Evolutionary conservation across 2,797 vertebrate species (phyloP).

Genomic region (Peromyscus aztecus): DNA sequence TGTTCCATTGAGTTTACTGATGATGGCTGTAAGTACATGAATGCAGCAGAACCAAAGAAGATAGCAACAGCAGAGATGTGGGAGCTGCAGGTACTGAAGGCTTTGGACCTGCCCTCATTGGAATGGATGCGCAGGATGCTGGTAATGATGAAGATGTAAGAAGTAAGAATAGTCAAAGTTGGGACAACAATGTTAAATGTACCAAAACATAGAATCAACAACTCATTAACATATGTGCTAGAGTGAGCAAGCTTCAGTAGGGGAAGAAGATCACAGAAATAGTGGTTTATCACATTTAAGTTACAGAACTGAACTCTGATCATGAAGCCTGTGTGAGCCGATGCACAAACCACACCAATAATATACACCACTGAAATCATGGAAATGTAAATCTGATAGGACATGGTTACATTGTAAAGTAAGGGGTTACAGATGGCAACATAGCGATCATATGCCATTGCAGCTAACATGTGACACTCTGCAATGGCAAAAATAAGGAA

Average conservation of each 20-base stretch:
- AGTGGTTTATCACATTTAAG: conserved; percentile 74
- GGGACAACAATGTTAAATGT: conserved; percentile 52
- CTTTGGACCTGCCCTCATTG: conserved; percentile 52
- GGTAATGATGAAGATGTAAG: conserved; percentile 73
- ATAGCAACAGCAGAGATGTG: conserved; percentile 69
- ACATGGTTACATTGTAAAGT: conserved; percentile 76
- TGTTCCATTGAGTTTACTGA: conserved; percentile 54
- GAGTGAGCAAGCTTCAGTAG: conserved; percentile 74
- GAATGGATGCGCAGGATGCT: conserved; percentile 61
- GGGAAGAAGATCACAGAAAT: conserved; percentile 80
- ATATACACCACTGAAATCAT: conserved; percentile 58
- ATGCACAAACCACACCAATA: conserved; percentile 62
- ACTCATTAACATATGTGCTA: conserved; percentile 69
- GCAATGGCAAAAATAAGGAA: conserved; percentile 72
- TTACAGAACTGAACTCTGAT: conserved; percentile 71
- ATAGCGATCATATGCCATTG: conserved; percentile 80
- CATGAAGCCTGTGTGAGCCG: conserved; percentile 70
- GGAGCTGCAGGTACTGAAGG: conserved; percentile 70
- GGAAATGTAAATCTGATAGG: conserved; percentile 55
- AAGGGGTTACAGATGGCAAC: conserved; percentile 64
- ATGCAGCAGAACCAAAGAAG: conserved; percentile 55
- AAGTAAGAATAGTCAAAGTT: conserved; percentile 50
- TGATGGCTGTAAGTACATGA: conserved; percentile 74
- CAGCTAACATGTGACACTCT: conserved; percentile 77
- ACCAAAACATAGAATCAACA: conserved; percentile 68